phyloP scores from a whole-genome alignment of 2,797 vertebrate species.

The Leuciscus waleckii region DNA sequence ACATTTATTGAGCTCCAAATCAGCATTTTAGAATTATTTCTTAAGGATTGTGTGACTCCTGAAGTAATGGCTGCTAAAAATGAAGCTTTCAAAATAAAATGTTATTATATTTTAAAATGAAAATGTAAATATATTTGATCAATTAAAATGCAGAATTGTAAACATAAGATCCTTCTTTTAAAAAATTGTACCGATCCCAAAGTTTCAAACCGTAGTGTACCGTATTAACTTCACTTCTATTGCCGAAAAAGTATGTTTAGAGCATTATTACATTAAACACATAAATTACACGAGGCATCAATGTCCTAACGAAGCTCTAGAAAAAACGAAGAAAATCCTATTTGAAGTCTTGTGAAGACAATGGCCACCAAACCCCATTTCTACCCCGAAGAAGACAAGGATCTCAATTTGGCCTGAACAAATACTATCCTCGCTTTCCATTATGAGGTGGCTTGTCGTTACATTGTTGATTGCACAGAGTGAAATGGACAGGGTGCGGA shows the following conservation, averaged over 20 bases:
- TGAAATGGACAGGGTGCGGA: slow-evolving; percentile 69
- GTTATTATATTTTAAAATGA: neutral
- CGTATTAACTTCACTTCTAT: neutral
- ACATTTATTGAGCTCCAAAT: neutral
- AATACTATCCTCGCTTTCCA: slow-evolving; percentile 65
- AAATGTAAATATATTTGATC: neutral
- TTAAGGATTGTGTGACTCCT: neutral
- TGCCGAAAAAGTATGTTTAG: neutral
- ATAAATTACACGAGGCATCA: neutral
- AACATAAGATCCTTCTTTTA: neutral
- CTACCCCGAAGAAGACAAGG: slow-evolving; percentile 55
- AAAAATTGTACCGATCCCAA: neutral
- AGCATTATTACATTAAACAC: neutral
- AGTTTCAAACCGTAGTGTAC: neutral
- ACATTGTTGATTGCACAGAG: slow-evolving; percentile 72
- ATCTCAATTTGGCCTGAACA: slow-evolving; percentile 57
- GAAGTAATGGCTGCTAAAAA: neutral
- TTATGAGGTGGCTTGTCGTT: slow-evolving; percentile 69
- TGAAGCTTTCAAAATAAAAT: neutral
- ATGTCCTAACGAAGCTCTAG: neutral
- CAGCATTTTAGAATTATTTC: neutral
- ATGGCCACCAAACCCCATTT: slow-evolving; percentile 44
- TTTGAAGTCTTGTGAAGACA: slow-evolving; percentile 28
- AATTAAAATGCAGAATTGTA: neutral
- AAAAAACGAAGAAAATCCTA: neutral